These are phyloP conservation scores for Daboia siamensis DNA, from an alignment of 2,113 vertebrate species.

Conservation along the genomic window DNA sequence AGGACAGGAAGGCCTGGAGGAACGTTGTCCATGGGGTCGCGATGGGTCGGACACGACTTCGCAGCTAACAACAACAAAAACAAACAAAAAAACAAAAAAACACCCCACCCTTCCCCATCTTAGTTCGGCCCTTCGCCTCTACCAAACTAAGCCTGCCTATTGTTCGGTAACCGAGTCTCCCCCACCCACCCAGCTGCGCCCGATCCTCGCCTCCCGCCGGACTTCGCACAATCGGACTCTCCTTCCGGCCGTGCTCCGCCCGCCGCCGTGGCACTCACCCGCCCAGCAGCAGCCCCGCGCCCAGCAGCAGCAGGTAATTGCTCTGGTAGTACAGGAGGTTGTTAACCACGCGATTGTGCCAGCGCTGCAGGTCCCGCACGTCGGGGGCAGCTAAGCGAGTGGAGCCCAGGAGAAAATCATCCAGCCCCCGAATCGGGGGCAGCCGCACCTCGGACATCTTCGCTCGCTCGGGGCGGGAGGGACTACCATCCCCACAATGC, in stretches of 20 bases:
- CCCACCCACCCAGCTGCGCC: rapidly evolving
- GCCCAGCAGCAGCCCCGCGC: conserved; percentile 15
- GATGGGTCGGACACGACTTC: too few species aligned
- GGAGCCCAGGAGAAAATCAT: conserved; percentile 25
- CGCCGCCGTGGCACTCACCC: conserved; percentile 15
- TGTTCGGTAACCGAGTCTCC: not conserved
- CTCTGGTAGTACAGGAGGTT: conserved; percentile 33
- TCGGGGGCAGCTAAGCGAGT: conserved; percentile 15
- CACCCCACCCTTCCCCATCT: not conserved
- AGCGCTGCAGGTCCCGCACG: conserved; percentile 12
- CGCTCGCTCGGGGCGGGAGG: not conserved
- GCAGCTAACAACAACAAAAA: too few species aligned
- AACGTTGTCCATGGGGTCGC: too few species aligned
- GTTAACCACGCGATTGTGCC: conserved; percentile 20
- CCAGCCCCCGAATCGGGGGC: conserved; percentile 18
- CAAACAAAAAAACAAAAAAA: too few species aligned
- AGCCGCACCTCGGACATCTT: conserved; percentile 35
- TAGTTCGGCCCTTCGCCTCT: not conserved
- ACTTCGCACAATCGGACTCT: rapidly evolving
- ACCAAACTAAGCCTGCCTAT: not conserved
- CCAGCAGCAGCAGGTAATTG: conserved; percentile 21
- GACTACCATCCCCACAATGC: conserved; percentile 10
- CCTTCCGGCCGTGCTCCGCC: not conserved
- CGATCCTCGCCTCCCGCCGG: not conserved
- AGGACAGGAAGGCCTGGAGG: too few species aligned